Evolutionary conservation across 2,888 invertebrate genomes (phyloP).

Genomic region (Cybosia mesomella): DNA sequence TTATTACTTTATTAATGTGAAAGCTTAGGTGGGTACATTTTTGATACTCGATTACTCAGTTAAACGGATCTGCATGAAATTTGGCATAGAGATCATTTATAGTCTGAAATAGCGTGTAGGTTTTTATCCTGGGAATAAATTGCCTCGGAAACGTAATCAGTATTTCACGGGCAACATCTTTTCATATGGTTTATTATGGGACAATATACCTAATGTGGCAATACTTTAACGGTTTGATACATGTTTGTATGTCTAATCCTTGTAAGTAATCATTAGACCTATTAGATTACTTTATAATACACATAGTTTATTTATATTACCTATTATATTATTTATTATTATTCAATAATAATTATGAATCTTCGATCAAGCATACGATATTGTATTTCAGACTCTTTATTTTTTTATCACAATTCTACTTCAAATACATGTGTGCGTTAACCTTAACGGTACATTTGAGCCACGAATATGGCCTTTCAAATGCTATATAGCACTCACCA

Average conservation of each 20-base stretch:
- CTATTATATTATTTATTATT: too few species aligned
- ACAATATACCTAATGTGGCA: too few species aligned
- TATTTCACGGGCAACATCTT: not conserved
- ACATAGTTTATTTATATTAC: too few species aligned
- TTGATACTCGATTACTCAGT: not conserved
- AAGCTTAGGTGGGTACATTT: not conserved
- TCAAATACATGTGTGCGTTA: conserved; percentile 10
- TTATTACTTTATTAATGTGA: not conserved
- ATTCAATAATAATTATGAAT: not conserved
- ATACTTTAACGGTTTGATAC: not conserved
- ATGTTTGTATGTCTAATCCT: not conserved
- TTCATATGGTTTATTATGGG: too few species aligned
- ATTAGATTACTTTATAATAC: not conserved
- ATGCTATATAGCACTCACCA: not conserved
- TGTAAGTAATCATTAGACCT: not conserved
- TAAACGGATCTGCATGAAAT: not conserved
- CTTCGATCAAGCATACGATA: not conserved
- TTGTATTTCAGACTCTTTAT: not conserved
- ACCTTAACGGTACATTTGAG: conserved; percentile 6
- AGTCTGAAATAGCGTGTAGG: too few species aligned
- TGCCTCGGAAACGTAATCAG: not conserved
- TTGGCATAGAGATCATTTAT: not conserved
- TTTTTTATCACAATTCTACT: not conserved
- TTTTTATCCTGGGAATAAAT: not conserved
- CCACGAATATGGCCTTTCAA: conserved; percentile 2